These are phyloP conservation scores for Gymnocephalus cernua DNA, from an alignment of 2,113 vertebrate genomes.

Conservation along the genomic window DNA sequence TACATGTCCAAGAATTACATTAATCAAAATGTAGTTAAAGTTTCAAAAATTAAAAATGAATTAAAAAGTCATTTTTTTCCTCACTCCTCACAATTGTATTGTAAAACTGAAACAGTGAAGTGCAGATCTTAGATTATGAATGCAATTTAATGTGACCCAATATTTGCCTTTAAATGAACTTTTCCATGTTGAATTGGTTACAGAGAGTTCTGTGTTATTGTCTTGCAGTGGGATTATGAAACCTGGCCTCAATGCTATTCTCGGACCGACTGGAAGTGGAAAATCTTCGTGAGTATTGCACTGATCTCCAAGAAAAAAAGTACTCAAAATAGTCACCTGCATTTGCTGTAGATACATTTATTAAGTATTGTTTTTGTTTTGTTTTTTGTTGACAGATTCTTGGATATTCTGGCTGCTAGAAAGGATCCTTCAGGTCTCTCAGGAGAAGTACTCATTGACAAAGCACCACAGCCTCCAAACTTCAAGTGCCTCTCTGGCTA, in stretches of 20 bases:
- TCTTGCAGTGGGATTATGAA: slow-evolving; percentile 94
- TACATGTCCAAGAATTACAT: slow-evolving; percentile 1
- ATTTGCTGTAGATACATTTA: not conserved
- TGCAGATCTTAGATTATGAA: not conserved
- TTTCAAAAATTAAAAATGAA: no score
- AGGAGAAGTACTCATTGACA: slow-evolving; percentile 88
- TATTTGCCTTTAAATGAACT: not conserved
- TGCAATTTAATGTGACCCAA: not conserved
- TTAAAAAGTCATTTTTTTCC: no score
- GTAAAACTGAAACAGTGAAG: not conserved
- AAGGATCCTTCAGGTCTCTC: slow-evolving; percentile 84
- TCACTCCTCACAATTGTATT: not conserved
- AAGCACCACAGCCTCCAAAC: slow-evolving; percentile 90
- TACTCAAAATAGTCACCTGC: not conserved
- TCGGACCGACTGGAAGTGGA: slow-evolving; percentile 95
- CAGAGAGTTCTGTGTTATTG: slow-evolving; percentile 27
- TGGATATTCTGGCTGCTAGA: slow-evolving; percentile 88
- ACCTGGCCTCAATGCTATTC: slow-evolving; percentile 95
- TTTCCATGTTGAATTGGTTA: not conserved
- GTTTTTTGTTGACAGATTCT: slow-evolving; percentile 79
- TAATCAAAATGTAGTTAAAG: no score
- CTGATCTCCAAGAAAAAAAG: not conserved
- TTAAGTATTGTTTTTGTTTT: not conserved
- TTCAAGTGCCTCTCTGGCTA: slow-evolving; percentile 97
- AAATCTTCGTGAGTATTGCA: slow-evolving; percentile 96